Percentiles rank a stretch among this genome's conserved stretches.
Evolutionary conservation across 2,113 vertebrate species (phyloP).

Genomic region (Passer montanus): DNA sequence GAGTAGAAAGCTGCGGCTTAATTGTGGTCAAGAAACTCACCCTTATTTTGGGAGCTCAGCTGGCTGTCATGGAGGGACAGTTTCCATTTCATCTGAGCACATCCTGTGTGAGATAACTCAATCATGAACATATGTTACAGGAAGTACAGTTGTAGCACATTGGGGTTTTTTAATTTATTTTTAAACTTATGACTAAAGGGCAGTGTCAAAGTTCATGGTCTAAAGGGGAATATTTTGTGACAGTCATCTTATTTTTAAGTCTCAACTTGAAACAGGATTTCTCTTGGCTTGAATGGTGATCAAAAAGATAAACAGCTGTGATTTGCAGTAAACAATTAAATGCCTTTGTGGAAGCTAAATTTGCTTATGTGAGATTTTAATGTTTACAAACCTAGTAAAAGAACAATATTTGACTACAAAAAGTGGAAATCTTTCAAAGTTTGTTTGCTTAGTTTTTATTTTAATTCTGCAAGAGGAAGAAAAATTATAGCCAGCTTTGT

Average conservation of each 20-base stretch:
- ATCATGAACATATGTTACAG: slow-evolving; percentile 28
- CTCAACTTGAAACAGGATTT: background rate
- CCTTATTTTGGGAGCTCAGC: slow-evolving; percentile 22
- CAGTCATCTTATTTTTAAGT: slow-evolving; percentile 25
- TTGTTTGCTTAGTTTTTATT: slow-evolving; percentile 3
- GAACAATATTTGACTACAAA: background rate
- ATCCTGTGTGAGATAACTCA: slow-evolving; percentile 42
- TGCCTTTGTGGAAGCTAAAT: background rate
- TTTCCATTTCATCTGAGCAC: slow-evolving; percentile 26
- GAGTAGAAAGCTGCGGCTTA: background rate
- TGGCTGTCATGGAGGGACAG: background rate
- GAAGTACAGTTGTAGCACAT: background rate
- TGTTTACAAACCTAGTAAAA: slow-evolving; percentile 3
- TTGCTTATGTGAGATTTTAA: background rate
- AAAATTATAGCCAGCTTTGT: background rate
- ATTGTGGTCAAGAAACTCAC: background rate
- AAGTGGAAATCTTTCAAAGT: background rate
- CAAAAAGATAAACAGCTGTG: background rate
- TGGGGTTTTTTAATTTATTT: background rate
- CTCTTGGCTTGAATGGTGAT: background rate
- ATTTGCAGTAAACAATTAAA: background rate
- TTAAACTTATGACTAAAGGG: slow-evolving; percentile 33
- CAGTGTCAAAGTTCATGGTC: background rate
- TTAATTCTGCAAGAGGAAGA: background rate
- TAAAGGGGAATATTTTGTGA: background rate